phyloP scores from a whole-genome alignment of 2,888 invertebrate genomes.

The Drosophila stalkeri region DNA sequence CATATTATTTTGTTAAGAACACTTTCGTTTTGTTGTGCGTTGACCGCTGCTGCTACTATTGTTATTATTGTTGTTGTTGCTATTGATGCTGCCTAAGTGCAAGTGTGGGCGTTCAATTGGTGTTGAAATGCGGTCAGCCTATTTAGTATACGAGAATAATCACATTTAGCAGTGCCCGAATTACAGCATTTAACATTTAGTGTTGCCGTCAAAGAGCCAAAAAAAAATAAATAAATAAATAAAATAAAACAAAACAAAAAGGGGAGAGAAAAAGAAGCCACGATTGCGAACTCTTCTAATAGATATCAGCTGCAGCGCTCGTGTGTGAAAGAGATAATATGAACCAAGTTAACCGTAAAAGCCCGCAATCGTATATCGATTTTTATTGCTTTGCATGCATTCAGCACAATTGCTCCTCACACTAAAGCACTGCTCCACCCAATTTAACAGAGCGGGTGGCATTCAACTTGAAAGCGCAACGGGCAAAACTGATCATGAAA shows the following conservation, averaged over 20 bases:
- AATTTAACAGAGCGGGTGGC: slow-evolving; percentile 36
- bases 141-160: slow-evolving; percentile 56
- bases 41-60: slow-evolving; percentile 5
- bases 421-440: slow-evolving; percentile 10
- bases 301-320: slow-evolving; percentile 27
- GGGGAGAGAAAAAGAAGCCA: neutral
- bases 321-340: neutral
- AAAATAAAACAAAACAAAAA: slow-evolving; percentile 9
- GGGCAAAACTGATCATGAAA: slow-evolving; percentile 13
- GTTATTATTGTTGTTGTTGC: slow-evolving; percentile 23
- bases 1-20: slow-evolving; percentile 47
- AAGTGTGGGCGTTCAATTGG: slow-evolving; percentile 56
- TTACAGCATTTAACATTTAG: slow-evolving; percentile 36
- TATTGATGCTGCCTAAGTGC: slow-evolving; percentile 34
- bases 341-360: slow-evolving; percentile 6
- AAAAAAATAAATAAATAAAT: neutral
- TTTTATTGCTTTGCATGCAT: slow-evolving; percentile 4
- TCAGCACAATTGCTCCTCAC: slow-evolving; percentile 14
- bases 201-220: slow-evolving; percentile 1
- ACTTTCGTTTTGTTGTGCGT: slow-evolving; percentile 52
- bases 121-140: slow-evolving; percentile 65
- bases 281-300: neutral
- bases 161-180: slow-evolving; percentile 28
- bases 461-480: slow-evolving; percentile 46
- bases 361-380: slow-evolving; percentile 38